Base-by-base conservation (phyloP, 2,888 invertebrate genomes). In the Bugulina stolonifera region DNA sequence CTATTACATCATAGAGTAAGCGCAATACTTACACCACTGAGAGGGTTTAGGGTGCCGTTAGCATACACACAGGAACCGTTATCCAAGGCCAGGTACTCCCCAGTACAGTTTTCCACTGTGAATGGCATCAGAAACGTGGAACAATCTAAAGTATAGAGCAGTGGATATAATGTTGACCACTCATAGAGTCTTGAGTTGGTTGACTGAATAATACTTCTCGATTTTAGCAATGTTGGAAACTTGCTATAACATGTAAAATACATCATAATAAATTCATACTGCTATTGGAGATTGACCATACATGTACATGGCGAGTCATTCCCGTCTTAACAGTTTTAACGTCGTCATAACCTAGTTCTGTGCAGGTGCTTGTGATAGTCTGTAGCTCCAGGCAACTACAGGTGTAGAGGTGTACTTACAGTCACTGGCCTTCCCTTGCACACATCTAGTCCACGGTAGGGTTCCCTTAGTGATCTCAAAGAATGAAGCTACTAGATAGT, bases 401-500 rank as follows among this genome's bases (percentile, higher is more conserved):
- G 10, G 52, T 10, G 10, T 10, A 52, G 52, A 52, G 52, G 22
- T 22, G 22, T n/a, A 70, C 54, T 64, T 64, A 54, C 52, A 54
- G 5, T 10, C 27, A n/a, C 64, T 64, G 29, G 64, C 22, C 5
- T 64, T 14, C 32, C 32, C 64, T 64, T 27, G 5, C 5, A 64
- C 27, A n/a, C 79, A 79, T 35, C 35, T 55, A 1, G 74, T 54
- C 78, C 78, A 79, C 0, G 78, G 77, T 10, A 79, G 72, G 10
- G 75, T 75, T 73, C 73, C 71, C 18, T 75, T 75, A 5, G 64
- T 22, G 14, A 64, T 14, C 10, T 64, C 27, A n/a, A 64, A 14
- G 71, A 79, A 79, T 1, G 78, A 79, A 35, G 76, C 76, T 35
- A 79, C 75, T 71, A 78, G 74, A 73, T 78, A 79, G 71, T 78